These are phyloP conservation scores for Erebia aethiops DNA, from an alignment of 2,888 invertebrate species.

Conservation along the genomic window DNA sequence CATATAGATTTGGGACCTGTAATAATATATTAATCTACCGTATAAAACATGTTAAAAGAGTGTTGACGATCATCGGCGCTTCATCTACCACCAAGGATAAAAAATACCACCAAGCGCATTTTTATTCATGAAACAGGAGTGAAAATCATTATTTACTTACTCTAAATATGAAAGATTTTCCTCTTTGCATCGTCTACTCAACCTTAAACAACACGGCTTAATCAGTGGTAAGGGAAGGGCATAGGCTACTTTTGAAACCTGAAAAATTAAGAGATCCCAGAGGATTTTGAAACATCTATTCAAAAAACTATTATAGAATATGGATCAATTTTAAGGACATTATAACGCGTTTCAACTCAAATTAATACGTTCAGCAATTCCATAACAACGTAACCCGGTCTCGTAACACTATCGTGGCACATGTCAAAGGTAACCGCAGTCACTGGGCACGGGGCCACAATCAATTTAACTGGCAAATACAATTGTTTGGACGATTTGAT, in stretches of 20 bases:
- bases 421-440: slow-evolving; percentile 6
- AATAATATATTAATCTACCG: too few relatives aligned
- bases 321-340: background rate
- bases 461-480: slow-evolving; percentile 16
- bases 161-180: too few relatives aligned
- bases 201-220: too few relatives aligned
- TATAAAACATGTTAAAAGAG: too few relatives aligned
- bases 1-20: too few relatives aligned
- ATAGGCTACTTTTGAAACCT: background rate
- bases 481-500: slow-evolving; percentile 4
- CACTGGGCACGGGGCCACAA: slow-evolving; percentile 11
- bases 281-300: background rate
- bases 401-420: slow-evolving; percentile 4
- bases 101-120: too few relatives aligned
- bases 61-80: too few relatives aligned
- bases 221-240: too few relatives aligned
- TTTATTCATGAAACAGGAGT: too few relatives aligned
- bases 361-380: background rate
- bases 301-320: background rate
- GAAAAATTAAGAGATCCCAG: background rate
- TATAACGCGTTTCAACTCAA: background rate
- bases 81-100: too few relatives aligned
- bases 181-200: too few relatives aligned
- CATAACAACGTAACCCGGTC: background rate
- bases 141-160: too few relatives aligned